Conservation (phyloP, 2,113 vertebrate genomes). For the Psilopsiagon aurifrons region DNA sequence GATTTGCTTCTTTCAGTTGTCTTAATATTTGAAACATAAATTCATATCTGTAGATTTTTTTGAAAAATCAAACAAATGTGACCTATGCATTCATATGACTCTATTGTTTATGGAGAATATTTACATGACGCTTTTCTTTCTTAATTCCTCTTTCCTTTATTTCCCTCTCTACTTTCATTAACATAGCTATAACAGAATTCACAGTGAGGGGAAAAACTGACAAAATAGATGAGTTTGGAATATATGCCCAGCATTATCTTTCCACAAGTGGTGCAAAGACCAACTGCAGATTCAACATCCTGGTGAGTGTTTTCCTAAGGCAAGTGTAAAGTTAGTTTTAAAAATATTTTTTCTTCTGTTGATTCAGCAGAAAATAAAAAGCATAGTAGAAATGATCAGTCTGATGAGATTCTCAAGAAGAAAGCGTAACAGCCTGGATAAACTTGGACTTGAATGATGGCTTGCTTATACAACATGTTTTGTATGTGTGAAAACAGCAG, state of each 20-base stretch:
- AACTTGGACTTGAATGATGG: not conserved
- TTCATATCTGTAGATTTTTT: not conserved
- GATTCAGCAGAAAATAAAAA: not conserved
- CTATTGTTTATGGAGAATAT: not conserved
- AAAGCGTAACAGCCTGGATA: rapidly evolving
- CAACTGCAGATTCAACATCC: not conserved
- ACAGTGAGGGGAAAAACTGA: not conserved
- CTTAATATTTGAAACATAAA: not conserved
- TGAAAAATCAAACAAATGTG: not conserved
- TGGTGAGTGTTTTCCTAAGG: not conserved
- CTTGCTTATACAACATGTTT: not conserved
- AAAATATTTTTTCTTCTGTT: not conserved
- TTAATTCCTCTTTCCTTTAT: not conserved
- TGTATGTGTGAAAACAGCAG: not conserved
- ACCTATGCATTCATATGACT: not conserved
- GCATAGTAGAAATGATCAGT: not conserved
- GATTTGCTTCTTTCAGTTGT: not conserved
- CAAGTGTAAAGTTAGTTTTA: not conserved
- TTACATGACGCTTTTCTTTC: not conserved
- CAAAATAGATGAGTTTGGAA: not conserved
- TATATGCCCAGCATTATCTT: not conserved
- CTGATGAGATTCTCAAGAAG: not conserved
- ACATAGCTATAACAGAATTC: not conserved
- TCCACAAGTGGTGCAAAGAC: not conserved
- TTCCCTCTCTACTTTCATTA: not conserved